Base-by-base conservation (phyloP, 1,140 invertebrate genomes). In the Apis cerana region DNA sequence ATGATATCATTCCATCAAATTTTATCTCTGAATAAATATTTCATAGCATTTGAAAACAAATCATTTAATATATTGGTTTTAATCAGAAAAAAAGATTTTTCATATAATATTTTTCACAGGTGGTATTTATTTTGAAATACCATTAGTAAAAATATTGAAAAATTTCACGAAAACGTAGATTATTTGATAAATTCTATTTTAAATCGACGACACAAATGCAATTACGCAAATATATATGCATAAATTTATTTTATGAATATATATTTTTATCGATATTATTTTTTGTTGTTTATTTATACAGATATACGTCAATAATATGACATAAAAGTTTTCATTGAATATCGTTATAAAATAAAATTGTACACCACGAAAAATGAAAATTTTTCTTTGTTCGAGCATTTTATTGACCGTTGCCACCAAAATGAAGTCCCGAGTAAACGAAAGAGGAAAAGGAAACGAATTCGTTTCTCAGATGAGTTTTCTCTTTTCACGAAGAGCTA, bases 401-500 rank as follows among this genome's bases (percentile, higher is more conserved):
- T 15, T 67, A 56, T 81, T 50, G 71, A 75, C 48, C 52, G 33
- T 43, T 48, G n/a, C 21, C 52, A 75, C 62, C n/a, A 75, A 81
- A 81, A 81, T 75, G 79, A 67, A 81, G 15, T 19, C 43, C 19
- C 23, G 65, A 58, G 58, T 43, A 58, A 75, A 75, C 54, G 17
- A 56, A 75, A 75, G 80, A 70, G n/a, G 48, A 70, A 64, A 52
- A 50, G 56, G 74, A 67, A 59, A 65, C 65, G 59, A 76, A 65
- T 86, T 70, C 76, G 23, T 67, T 68, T 61, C 27, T 33, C 13
- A 54, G 78, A 48, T 11, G 72, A 54, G 65, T 62, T 80, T 75
- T 65, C 21, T 21, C 74, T 75, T 61, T 78, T 76, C 72, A 61
- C 58, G 54, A 56, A 21, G 43, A 76, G 71, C 64, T 80, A 78